Evolutionary conservation across 2,888 invertebrate species (phyloP).

Genomic region (Pseudanteris insignis): DNA sequence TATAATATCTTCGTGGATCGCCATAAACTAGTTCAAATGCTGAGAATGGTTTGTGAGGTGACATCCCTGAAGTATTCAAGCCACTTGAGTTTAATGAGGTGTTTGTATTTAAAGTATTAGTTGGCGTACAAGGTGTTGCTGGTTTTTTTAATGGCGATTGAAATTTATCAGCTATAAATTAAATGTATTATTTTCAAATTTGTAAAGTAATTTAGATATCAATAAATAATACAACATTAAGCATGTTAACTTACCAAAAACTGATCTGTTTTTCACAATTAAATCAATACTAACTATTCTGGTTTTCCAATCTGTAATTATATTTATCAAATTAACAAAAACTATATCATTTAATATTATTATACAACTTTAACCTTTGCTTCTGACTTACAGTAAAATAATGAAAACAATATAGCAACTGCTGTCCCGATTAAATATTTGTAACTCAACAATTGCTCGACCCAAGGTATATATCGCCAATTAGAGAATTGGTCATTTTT

Average conservation of each 20-base stretch:
- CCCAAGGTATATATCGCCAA: slow-evolving; percentile 59
- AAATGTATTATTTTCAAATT: background rate
- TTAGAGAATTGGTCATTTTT: slow-evolving; percentile 57
- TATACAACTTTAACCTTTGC: too few relatives aligned
- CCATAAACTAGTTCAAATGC: slow-evolving; percentile 62
- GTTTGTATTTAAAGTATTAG: slow-evolving; percentile 47
- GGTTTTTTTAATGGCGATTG: slow-evolving; percentile 58
- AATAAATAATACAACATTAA: too few relatives aligned
- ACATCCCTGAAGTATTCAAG: slow-evolving; percentile 53
- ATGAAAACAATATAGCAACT: slow-evolving; percentile 53
- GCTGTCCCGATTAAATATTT: slow-evolving; percentile 60
- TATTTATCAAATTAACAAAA: too few relatives aligned
- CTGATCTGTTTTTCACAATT: slow-evolving; percentile 56
- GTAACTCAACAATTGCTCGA: slow-evolving; percentile 60
- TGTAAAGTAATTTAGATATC: too few relatives aligned
- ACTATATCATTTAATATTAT: too few relatives aligned
- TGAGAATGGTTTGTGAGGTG: slow-evolving; percentile 57
- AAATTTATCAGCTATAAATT: slow-evolving; percentile 57
- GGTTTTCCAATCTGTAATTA: slow-evolving; percentile 59
- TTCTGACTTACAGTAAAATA: slow-evolving; percentile 61
- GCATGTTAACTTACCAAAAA: slow-evolving; percentile 62
- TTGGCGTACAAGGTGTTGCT: slow-evolving; percentile 48
- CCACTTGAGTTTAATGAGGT: slow-evolving; percentile 48
- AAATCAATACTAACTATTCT: slow-evolving; percentile 58
- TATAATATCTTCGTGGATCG: slow-evolving; percentile 54